Base-by-base conservation (phyloP, 2,113 vertebrate genomes). In the Acanthisitta chloris region DNA sequence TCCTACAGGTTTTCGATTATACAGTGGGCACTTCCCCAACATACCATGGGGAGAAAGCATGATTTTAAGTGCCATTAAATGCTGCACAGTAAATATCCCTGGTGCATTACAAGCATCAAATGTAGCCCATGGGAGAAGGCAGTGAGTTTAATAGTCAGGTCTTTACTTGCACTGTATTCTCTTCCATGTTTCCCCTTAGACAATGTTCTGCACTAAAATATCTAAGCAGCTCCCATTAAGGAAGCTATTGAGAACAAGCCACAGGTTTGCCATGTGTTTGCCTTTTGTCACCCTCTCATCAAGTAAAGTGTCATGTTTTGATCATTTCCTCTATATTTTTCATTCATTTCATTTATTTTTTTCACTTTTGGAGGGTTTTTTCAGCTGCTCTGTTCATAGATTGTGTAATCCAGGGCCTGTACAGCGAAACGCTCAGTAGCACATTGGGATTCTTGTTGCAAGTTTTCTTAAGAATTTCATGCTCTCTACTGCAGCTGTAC, bases 11-110 rank as follows among this genome's bases (percentile, higher is more conserved):
- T 92, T 94, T 94, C 18, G 33, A 95, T 97, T 89, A 94, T 89
- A 67, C 74, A 95, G 62, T 48, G 64, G 94, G 84, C 80, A 92
- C 80, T 94, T 95, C 62, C 90, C 85, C 80, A 88, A 9, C 48
- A 80, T 83, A 82, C 48, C 91, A 29, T 45, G 64, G 77, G 77
- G 80, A 92, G 89, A 71, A 92, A 85, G 64, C 55, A 77, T 76
- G 82, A 96, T 79, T 96, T 95, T 95, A 95, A 96, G 87, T 94
- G 80, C 87, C 88, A 86, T 92, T 96, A 97, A 96, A 94, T 86
- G 85, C 82, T 96, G 49, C 61, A 89, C 70, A 51, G 73, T 74
- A 93, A 97, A 97, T 88, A 96, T 74, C 74, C 92, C 72, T 64
- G 65, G 57, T 38, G 70, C 61, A 76, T 90, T 95, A 62, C 80